A percentile compares a stretch with the other conserved stretches of the same genome.
These are phyloP conservation scores for Salvelinus alpinus DNA, from an alignment of 2,113 vertebrate species.

Conservation along the genomic window DNA sequence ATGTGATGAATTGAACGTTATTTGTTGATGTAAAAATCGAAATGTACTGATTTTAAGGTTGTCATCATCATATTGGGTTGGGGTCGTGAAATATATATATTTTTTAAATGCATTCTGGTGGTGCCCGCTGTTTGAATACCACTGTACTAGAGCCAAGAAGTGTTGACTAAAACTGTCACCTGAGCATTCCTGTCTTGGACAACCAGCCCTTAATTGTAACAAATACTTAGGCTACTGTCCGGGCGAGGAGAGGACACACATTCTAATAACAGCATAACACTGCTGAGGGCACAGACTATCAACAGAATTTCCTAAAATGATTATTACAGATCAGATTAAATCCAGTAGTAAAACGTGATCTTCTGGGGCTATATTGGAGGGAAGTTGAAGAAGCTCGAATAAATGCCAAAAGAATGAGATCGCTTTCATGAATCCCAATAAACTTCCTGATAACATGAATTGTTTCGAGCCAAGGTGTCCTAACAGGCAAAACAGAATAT, in stretches of 20 bases:
- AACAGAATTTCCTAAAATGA: background rate
- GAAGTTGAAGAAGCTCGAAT: conserved; percentile 15
- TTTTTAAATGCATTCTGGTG: background rate
- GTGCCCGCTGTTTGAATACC: too few species aligned
- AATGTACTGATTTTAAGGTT: too few species aligned
- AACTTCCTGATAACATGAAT: background rate
- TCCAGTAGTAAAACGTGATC: conserved; percentile 12
- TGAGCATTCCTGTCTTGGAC: background rate
- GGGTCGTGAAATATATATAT: too few species aligned
- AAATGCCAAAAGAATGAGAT: conserved; percentile 11
- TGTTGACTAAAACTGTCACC: background rate
- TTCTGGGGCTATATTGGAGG: background rate
- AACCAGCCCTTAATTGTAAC: background rate
- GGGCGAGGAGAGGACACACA: background rate
- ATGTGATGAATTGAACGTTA: background rate
- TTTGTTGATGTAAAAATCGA: too few species aligned
- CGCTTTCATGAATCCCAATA: background rate
- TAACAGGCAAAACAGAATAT: background rate
- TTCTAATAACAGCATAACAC: background rate
- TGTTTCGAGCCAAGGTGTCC: background rate
- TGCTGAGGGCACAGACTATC: background rate
- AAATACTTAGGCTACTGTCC: background rate
- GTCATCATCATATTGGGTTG: too few species aligned
- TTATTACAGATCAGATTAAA: conserved; percentile 22
- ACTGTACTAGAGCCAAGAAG: background rate